Percentiles rank a stretch among this genome's conserved stretches.
These are phyloP conservation scores for Strongylocentrotus purpuratus DNA, from an alignment of 35 echinoderm and acorn worm species.

Conservation along the genomic window DNA sequence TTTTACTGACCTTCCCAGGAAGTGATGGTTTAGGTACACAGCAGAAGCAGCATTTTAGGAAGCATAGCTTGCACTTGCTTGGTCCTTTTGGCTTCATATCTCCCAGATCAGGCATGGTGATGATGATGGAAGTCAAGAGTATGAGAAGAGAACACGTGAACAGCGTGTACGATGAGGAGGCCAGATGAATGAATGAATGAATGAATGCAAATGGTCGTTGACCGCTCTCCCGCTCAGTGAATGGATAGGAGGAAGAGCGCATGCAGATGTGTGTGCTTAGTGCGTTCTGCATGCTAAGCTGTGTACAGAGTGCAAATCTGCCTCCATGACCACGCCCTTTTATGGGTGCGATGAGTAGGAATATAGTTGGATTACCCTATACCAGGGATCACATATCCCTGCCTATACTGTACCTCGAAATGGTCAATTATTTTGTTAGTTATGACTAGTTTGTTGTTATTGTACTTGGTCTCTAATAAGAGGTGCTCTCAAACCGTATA, in stretches of 20 bases:
- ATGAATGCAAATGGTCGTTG: not conserved
- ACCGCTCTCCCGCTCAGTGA: no score
- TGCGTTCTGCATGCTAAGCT: not conserved
- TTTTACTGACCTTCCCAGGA: conserved; percentile 19
- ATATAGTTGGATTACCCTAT: no score
- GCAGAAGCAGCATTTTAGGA: conserved; percentile 39
- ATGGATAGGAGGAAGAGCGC: not conserved
- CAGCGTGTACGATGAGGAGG: not conserved
- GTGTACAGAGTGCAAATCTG: not conserved
- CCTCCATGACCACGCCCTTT: not conserved
- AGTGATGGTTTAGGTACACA: conserved; percentile 39
- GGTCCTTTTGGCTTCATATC: conserved; percentile 34
- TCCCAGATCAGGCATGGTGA: conserved; percentile 38
- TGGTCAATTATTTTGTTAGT: no score
- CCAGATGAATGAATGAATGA: not conserved
- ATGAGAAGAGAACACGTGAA: not conserved
- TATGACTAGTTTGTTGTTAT: no score
- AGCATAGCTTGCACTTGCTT: conserved; percentile 39
- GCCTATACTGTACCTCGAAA: no score
- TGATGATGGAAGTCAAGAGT: not conserved
- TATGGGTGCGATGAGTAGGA: not conserved
- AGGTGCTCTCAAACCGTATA: no score
- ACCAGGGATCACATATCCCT: no score
- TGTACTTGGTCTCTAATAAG: no score
- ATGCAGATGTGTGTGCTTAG: not conserved